Evolutionary conservation across 37 sponge, comb jelly and placozoan species (phyloP), one percentile per base, ranked within the genome.

Genomic region (Geodia barretti): DNA sequence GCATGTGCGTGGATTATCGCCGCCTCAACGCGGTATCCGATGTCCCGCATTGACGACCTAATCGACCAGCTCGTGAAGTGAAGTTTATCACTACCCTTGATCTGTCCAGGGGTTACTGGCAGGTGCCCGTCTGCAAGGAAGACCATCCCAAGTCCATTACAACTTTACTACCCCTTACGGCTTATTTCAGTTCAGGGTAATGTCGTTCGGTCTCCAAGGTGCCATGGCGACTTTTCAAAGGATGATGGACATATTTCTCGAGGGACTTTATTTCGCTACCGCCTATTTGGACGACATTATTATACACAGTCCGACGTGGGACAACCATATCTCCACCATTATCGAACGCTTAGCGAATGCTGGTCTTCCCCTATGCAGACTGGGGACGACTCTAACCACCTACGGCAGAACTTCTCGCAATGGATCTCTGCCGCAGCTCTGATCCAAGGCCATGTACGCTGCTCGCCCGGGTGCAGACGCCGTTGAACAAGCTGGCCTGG

Each of bases 141-240:
- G 32, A 65, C 34, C 59, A 28, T 24, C 47, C 33, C 36, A 54
- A 70, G 41, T 81, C 88, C 1, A 76, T 76, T n/a, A n/a, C n/a
- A n/a, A 76, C 23, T 81, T 87, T 67, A 64, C 76, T 7, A 81
- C 88, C 20, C 81, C 81, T 17, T 25, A n/a, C 30, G 87, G 87
- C 1, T n/a, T n/a, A n/a, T n/a, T n/a, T n/a, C 69, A 87, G 62
- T 87, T 80, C 39, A 63, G 20, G 11, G 76, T 81, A n/a, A 87
- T 74, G 88, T 80, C 86, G 19, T 86, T 78, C 79, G 86, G 86
- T 23, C n/a, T n/a, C n/a, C n/a, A n/a, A n/a, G n/a, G n/a, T n/a
- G 76, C 88, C 20, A 82, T 82, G 42, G 88, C 88, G 14, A 81
- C 88, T 41, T 87, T 87, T 76, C 88, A 87, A 70, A 41, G 88